These are phyloP conservation scores for Synodontis membranacea DNA, from an alignment of 2,113 vertebrate species.

Conservation along the genomic window DNA sequence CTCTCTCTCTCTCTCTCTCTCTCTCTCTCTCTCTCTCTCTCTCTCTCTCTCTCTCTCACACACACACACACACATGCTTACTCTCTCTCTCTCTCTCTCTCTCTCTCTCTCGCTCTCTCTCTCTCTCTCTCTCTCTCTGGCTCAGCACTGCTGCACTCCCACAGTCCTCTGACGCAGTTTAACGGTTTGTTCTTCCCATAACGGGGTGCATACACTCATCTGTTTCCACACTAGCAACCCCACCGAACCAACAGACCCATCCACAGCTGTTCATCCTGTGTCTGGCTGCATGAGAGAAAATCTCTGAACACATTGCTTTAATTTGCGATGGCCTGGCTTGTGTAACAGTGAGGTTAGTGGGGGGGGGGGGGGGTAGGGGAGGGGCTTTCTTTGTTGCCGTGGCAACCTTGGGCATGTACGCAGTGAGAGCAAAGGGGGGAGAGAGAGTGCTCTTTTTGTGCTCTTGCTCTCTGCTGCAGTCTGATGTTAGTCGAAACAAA, in stretches of 20 bases:
- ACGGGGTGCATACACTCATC: slow-evolving; percentile 14
- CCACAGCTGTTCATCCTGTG: slow-evolving; percentile 41
- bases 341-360: slow-evolving; percentile 17
- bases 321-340: slow-evolving; percentile 45
- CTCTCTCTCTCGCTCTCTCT: too few relatives aligned
- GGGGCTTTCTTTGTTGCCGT: slow-evolving; percentile 40
- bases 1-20: too few relatives aligned
- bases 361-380: neutral
- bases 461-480: slow-evolving; percentile 20
- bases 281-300: slow-evolving; percentile 26
- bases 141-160: slow-evolving; percentile 7
- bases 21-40: too few relatives aligned
- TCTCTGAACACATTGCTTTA: slow-evolving; percentile 55
- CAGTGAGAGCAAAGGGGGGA: slow-evolving; percentile 1
- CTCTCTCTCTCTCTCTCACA: too few relatives aligned
- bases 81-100: too few relatives aligned
- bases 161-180: slow-evolving; percentile 33
- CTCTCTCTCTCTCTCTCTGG: too few relatives aligned
- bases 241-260: slow-evolving; percentile 31
- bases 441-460: neutral
- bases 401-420: slow-evolving; percentile 25
- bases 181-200: slow-evolving; percentile 32
- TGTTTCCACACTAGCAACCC: slow-evolving; percentile 30
- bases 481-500: neutral
- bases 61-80: too few relatives aligned